These are phyloP conservation scores for Illadopsis cleaveri DNA, from an alignment of 2,113 vertebrate species.

Conservation along the genomic window DNA sequence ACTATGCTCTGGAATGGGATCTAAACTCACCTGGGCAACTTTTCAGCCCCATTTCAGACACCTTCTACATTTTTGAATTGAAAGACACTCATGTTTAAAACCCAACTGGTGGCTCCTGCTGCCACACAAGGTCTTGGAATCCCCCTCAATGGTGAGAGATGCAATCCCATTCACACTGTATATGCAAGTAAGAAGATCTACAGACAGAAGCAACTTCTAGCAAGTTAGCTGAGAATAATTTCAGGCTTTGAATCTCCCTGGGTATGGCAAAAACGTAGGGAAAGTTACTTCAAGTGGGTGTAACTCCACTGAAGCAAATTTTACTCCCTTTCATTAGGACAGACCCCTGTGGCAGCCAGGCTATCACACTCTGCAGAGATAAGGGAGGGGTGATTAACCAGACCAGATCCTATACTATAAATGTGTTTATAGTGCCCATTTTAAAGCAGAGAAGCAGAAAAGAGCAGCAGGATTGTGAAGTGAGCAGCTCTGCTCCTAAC, in stretches of 20 bases:
- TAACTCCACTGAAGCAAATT: background rate
- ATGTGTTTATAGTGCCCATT: background rate
- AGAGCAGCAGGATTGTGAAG: background rate
- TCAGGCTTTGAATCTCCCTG: background rate
- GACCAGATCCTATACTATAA: background rate
- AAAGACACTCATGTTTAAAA: background rate
- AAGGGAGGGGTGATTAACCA: background rate
- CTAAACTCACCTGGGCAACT: background rate
- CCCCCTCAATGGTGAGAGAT: background rate
- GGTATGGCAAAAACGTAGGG: background rate
- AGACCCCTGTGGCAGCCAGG: background rate
- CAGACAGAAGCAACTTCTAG: background rate
- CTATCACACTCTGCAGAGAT: background rate
- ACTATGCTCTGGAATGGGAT: background rate
- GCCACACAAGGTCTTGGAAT: background rate
- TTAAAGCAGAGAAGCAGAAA: background rate
- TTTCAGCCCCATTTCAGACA: background rate
- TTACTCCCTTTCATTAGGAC: fast-evolving
- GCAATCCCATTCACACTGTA: background rate
- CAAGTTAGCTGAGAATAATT: background rate
- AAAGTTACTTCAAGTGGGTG: background rate
- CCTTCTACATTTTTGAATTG: background rate
- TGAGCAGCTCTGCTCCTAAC: background rate
- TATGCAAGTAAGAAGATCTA: background rate
- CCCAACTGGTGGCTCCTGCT: background rate